Evolutionary conservation across 2,888 invertebrate genomes (phyloP), one percentile per base, ranked within the genome.

Genomic region (Aproaerema taeniolella): DNA sequence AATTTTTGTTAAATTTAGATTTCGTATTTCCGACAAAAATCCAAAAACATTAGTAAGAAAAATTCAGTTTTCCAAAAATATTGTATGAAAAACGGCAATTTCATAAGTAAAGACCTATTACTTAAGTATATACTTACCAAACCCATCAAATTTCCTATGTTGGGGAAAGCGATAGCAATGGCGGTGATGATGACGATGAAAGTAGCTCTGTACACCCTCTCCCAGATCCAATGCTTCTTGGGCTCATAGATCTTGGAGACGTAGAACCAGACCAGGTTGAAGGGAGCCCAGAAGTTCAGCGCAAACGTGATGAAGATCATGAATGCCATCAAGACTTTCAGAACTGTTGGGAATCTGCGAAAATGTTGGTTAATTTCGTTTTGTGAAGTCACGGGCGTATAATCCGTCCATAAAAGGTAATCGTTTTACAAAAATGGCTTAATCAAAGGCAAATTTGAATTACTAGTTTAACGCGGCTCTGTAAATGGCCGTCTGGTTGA

Each of bases 251-350:
- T 71, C 51, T 69, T 70, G 1, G 71, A 59, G 3, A 83, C 48
- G 47, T 86, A 86, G 43, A 76, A 55, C 85, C 85, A 85, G 0
- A 80, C 78, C 10, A 86, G 54, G 47, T 83, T 82, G 55, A 86
- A 86, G 0, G 85, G 85, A 0, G 82, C 82, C 82, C 82, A 86
- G 55, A 78, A 86, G 51, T 83, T 85, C 0, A 86, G 56, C 0
- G 81, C 83, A 9, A 80, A 85, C 0, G 85, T 86, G 9, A 83
- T 67, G 45, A 78, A 83, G n/a, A 85, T 83, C 82, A 86, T 82
- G 0, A 79, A 38, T 0, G 70, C 85, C 76, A 86, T 85, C 9
- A 83, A 39, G 24, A 64, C 70, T 50, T 85, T 83, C 0, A 86
- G 50, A 1, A 81, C 58, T 24, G 72, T 68, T 9, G 85, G 83